Evolutionary conservation across 2,797 vertebrate genomes (phyloP).

Genomic region (Lacerta bilineata): DNA sequence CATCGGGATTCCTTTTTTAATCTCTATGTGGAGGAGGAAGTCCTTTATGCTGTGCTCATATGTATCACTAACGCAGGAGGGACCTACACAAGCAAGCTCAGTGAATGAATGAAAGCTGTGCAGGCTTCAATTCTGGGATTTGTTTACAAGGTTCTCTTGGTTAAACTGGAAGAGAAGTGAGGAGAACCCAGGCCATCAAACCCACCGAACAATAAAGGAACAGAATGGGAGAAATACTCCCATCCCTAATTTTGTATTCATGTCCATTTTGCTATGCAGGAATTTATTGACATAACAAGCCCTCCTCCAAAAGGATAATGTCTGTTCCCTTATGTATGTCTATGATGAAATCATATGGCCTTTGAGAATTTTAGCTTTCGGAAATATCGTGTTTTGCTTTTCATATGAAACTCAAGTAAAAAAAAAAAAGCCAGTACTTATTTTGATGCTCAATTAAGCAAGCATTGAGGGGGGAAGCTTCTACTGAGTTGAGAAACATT

Average conservation of each 20-base stretch:
- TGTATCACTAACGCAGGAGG: too few species aligned
- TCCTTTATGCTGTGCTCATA: too few species aligned
- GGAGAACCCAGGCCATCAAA: neutral
- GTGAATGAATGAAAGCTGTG: neutral
- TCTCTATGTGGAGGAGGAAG: too few species aligned
- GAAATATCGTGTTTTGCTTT: conserved; percentile 3
- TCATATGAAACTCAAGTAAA: neutral
- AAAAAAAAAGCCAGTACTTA: conserved; percentile 35
- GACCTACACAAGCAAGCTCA: too few species aligned
- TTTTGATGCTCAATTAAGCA: conserved; percentile 5
- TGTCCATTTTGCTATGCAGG: too few species aligned
- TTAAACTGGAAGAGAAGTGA: neutral
- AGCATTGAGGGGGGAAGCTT: neutral
- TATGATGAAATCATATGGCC: neutral
- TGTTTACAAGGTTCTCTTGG: neutral
- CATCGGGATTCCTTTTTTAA: too few species aligned
- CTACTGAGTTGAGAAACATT: conserved; percentile 6
- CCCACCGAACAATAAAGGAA: neutral
- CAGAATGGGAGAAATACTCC: neutral
- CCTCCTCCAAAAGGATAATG: neutral
- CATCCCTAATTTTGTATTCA: neutral
- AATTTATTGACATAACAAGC: too few species aligned
- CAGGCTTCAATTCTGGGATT: neutral
- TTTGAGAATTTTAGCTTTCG: conserved; percentile 18
- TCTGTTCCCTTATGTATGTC: neutral